Evolutionary conservation across 2,888 invertebrate species (phyloP).

Genomic region (Drosophila peninsularis): DNA sequence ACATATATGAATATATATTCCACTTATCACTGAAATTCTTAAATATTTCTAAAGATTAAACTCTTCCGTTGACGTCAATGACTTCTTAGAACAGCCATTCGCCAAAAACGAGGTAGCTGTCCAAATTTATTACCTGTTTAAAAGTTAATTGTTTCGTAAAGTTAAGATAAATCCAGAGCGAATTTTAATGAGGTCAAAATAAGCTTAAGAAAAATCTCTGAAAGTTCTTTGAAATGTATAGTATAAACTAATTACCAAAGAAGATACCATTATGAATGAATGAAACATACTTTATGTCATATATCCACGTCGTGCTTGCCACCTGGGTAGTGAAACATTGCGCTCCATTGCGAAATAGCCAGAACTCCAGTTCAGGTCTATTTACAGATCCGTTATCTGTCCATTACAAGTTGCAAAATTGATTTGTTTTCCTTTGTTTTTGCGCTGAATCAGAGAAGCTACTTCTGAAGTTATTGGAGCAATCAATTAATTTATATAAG

Average conservation of each 20-base stretch:
- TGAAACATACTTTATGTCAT: not conserved
- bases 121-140: not conserved
- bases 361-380: constrained; percentile 45
- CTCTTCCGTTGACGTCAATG: constrained; percentile 52
- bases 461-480: not conserved
- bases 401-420: constrained; percentile 32
- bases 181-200: not conserved
- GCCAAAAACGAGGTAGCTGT: not conserved
- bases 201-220: not conserved
- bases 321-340: constrained; percentile 32
- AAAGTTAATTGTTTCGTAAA: not conserved
- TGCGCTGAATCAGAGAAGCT: constrained; percentile 25
- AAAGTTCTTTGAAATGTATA: not conserved
- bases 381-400: constrained; percentile 67
- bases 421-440: constrained; percentile 4
- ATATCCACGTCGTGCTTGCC: constrained; percentile 3
- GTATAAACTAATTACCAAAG: not conserved
- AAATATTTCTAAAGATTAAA: constrained; percentile 26
- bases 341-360: constrained; percentile 62
- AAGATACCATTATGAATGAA: not conserved
- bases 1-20: not conserved
- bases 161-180: not conserved
- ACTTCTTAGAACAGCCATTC: not conserved
- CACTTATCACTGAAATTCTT: not conserved
- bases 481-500: constrained; percentile 6